Conservation (phyloP, 1,140 invertebrate species). For the Pogonomyrmex barbatus region DNA sequence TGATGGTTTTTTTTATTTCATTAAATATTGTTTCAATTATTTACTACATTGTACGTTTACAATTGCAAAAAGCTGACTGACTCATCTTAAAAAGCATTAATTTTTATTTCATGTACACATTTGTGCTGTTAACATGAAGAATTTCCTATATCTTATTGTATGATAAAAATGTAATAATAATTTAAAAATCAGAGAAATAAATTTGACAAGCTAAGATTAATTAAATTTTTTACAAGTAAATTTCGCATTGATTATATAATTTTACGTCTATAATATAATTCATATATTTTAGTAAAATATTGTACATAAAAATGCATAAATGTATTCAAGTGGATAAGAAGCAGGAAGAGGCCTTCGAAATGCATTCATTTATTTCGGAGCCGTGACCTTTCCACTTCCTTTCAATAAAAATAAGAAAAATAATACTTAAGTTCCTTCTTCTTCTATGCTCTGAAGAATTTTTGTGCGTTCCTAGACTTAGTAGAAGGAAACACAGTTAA, state of each 20-base stretch:
- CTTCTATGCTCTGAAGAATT: background rate
- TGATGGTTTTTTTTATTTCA: background rate
- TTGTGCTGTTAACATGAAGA: background rate
- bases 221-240: background rate
- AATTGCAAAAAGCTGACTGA: background rate
- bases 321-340: background rate
- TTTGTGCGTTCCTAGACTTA: background rate
- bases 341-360: constrained; percentile 18
- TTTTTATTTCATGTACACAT: background rate
- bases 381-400: constrained; percentile 34
- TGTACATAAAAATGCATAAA: background rate
- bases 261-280: background rate
- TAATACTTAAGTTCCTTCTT: background rate
- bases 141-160: too few species aligned
- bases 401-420: background rate
- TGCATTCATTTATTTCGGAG: constrained; percentile 3
- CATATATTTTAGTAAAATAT: background rate
- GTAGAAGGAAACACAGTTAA: constrained; percentile 50
- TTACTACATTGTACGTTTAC: background rate
- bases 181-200: background rate
- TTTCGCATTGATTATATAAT: background rate
- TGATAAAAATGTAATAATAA: background rate
- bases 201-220: background rate
- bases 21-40: background rate
- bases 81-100: background rate